Conservation (phyloP, 2,888 invertebrate species). For the Amiota communis region DNA sequence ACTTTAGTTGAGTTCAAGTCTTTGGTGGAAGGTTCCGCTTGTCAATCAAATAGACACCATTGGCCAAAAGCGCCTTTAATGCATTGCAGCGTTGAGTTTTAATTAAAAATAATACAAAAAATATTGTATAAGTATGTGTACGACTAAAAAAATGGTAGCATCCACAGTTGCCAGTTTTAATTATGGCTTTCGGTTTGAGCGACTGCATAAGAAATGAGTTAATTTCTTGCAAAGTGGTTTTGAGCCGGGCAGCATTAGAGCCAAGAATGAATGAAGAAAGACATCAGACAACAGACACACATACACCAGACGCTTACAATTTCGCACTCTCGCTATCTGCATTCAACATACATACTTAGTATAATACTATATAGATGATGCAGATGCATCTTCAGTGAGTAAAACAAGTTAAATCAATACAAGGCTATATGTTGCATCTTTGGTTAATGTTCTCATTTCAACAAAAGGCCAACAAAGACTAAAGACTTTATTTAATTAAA, state of each 20-base stretch:
- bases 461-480: too few species aligned
- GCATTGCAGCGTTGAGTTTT: constrained; percentile 40
- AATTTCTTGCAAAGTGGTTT: constrained; percentile 34
- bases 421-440: too few species aligned
- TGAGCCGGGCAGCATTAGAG: neutral
- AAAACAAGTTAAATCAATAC: too few species aligned
- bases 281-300: neutral
- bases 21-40: constrained; percentile 46
- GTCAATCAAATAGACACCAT: constrained; percentile 56
- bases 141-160: constrained; percentile 50
- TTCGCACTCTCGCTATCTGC: constrained; percentile 58
- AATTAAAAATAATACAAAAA: constrained; percentile 49
- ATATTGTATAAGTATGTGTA: too few species aligned
- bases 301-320: constrained; percentile 30
- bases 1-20: neutral
- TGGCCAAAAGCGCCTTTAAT: constrained; percentile 13
- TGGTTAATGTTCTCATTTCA: too few species aligned
- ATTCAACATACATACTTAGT: constrained; percentile 6
- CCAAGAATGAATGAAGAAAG: neutral
- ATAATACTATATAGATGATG: neutral
- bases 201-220: constrained; percentile 42
- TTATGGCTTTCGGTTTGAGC: constrained; percentile 46
- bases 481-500: neutral
- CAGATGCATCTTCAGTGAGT: constrained; percentile 14
- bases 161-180: constrained; percentile 56